These are phyloP conservation scores for Origma solitaria DNA, from an alignment of 2,113 vertebrate genomes.

Conservation along the genomic window DNA sequence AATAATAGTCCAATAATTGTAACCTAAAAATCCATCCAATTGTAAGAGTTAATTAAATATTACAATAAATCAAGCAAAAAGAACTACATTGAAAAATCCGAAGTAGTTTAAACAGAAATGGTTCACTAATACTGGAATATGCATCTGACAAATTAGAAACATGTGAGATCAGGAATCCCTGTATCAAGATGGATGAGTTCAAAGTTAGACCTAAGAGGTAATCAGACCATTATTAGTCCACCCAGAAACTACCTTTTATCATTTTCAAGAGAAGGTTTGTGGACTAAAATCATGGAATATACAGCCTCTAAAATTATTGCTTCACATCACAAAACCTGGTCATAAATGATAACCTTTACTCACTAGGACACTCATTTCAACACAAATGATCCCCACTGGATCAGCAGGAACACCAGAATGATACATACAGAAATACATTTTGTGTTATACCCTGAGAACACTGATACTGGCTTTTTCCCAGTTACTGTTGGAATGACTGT, in stretches of 20 bases:
- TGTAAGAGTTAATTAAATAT: constrained; percentile 3
- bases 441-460: background rate
- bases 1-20: background rate
- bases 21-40: background rate
- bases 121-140: background rate
- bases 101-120: background rate
- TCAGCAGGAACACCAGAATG: background rate
- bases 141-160: background rate
- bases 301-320: background rate
- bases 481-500: background rate
- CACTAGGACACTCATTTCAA: background rate
- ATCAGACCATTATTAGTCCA: background rate
- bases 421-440: background rate
- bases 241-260: background rate
- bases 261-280: background rate
- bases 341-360: background rate
- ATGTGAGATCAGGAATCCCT: background rate
- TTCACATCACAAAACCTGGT: background rate
- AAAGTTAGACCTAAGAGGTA: background rate
- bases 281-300: background rate
- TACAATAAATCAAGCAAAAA: background rate
- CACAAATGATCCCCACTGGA: background rate
- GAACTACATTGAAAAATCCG: background rate
- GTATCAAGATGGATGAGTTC: background rate
- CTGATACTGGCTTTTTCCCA: background rate